phyloP scores from a whole-genome alignment of 2,888 invertebrate species.

The Graphium colonna region DNA sequence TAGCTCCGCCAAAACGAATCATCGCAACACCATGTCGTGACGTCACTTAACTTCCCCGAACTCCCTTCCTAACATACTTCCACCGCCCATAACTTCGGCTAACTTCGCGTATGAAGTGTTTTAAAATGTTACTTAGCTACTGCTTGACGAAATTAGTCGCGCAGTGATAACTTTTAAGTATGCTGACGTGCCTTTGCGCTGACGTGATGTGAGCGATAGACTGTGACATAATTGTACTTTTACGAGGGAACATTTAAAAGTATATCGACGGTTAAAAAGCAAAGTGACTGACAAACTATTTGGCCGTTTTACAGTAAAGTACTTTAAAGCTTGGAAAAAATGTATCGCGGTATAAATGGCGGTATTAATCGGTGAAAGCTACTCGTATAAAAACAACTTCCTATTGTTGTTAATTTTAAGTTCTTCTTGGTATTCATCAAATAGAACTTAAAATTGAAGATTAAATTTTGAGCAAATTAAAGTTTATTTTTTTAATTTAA shows the following conservation, averaged over 20 bases:
- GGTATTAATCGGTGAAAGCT: too few relatives aligned
- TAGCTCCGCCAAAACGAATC: conserved; percentile 23
- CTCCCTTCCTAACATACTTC: conserved; percentile 49
- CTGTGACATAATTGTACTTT: neutral
- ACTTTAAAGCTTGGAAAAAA: too few relatives aligned
- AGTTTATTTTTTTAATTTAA: too few relatives aligned
- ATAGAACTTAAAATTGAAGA: too few relatives aligned
- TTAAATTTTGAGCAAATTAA: too few relatives aligned
- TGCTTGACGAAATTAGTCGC: conserved; percentile 55
- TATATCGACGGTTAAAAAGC: too few relatives aligned
- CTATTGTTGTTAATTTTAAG: too few relatives aligned
- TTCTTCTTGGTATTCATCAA: too few relatives aligned
- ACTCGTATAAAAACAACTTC: too few relatives aligned
- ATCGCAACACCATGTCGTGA: conserved; percentile 5
- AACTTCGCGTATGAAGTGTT: conserved; percentile 62
- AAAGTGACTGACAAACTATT: too few relatives aligned
- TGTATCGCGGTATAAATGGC: too few relatives aligned
- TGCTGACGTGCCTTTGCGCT: conserved; percentile 22
- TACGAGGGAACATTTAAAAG: neutral
- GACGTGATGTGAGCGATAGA: conserved; percentile 1
- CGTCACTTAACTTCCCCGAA: conserved; percentile 32
- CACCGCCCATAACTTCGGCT: conserved; percentile 47
- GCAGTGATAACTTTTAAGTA: conserved; percentile 49
- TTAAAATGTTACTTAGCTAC: conserved; percentile 61
- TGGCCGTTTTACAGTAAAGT: too few relatives aligned